Evolutionary conservation across 1,140 invertebrate genomes (phyloP), one percentile per base, ranked within the genome.

Genomic region (Apis laboriosa): DNA sequence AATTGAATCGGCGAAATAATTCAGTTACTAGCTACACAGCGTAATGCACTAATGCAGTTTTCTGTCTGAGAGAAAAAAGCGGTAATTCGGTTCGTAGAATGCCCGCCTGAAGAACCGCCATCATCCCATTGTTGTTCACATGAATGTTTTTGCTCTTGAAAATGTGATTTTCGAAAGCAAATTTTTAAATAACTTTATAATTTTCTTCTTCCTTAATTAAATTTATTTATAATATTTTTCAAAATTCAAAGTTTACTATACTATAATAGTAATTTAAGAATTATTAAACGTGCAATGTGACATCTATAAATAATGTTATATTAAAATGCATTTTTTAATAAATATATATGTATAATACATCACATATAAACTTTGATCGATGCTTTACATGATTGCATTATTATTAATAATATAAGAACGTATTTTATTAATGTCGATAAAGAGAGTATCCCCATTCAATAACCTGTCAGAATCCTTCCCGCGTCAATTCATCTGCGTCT

Each of bases 1-100:
- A 60, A 66, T 79, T 64, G 80, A 87, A 79, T 82, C 64, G 84
- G 49, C 71, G 64, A 76, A 71, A 86, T 67, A 77, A 67, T 77
- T 77, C 58, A 34, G 77, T 86, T 84, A 80, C 77, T 63, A 68
- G 58, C 67, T 83, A 83, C 76, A 66, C 67, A 58, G 56, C 28
- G 73, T 74, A 78, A 87, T 68, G 77, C 86, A 75, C 67, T 88
- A 81, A 88, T 87, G 77, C 74, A 84, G 82, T 70, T 87, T 88
- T 77, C 82, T 81, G 75, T 55, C 63, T 56, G 77, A 64, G 28
- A 80, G 61, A 79, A 76, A 79, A 78, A 51, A 60, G 81, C 67
- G 55, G 55, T 34, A 58, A 61, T 43, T 76, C 63, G 53, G 64
- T 34, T 63, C 15, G 11, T 12, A 12, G n/a, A 21, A 64, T n/a